Percentiles rank a stretch among this genome's conserved stretches.
These are phyloP conservation scores for Lepilemur septentrionalis DNA, from an alignment of 2,797 vertebrate species.

Conservation along the genomic window DNA sequence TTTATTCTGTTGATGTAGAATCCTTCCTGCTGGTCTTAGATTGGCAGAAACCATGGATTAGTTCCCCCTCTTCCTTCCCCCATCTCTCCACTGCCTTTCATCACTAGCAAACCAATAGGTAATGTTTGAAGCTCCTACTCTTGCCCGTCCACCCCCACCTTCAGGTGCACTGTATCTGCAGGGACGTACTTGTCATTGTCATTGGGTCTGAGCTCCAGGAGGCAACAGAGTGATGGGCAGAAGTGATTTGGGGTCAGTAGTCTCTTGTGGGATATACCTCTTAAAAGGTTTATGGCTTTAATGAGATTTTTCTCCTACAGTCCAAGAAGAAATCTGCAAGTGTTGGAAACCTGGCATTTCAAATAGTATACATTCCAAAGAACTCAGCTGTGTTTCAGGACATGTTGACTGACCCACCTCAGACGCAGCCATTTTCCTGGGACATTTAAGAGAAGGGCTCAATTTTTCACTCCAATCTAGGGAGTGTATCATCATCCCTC, in stretches of 20 bases:
- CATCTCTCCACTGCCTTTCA: background rate
- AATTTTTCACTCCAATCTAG: background rate
- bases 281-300: background rate
- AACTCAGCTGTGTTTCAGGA: background rate
- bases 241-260: background rate
- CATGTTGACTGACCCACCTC: background rate
- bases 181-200: background rate
- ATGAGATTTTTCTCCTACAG: background rate
- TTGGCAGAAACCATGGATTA: background rate
- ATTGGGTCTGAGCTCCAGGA: background rate
- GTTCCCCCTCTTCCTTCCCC: rapidly evolving
- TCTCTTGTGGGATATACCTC: background rate
- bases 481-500: background rate
- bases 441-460: background rate
- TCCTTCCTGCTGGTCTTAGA: background rate
- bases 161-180: background rate
- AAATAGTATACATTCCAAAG: background rate
- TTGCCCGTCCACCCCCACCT: background rate
- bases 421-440: background rate
- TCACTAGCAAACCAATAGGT: background rate
- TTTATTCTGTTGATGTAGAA: background rate
- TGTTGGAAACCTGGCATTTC: background rate
- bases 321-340: background rate
- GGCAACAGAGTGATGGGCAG: background rate
- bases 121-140: background rate